Evolutionary conservation across 2,888 invertebrate genomes (phyloP).

Genomic region (Malthinus flaveolus): DNA sequence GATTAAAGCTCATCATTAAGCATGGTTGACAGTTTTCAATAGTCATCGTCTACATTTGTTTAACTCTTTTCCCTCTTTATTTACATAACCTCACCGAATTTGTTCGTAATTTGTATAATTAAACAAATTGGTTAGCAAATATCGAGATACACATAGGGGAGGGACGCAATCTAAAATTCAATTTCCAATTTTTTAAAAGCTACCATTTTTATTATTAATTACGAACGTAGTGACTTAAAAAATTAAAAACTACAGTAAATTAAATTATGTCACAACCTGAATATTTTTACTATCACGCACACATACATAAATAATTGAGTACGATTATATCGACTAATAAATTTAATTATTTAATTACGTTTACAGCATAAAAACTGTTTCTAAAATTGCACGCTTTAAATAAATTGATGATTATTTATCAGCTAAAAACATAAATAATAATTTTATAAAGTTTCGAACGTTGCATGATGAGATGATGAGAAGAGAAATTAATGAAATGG

Average conservation of each 20-base stretch:
- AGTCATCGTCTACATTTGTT: too few relatives aligned
- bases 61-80: too few relatives aligned
- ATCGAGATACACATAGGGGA: too few relatives aligned
- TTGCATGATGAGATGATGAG: too few relatives aligned
- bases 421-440: too few relatives aligned
- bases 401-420: conserved; percentile 3
- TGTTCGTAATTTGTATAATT: too few relatives aligned
- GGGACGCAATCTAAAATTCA: too few relatives aligned
- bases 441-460: too few relatives aligned
- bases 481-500: too few relatives aligned
- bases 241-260: background rate
- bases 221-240: background rate
- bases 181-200: too few relatives aligned
- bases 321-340: conserved; percentile 1
- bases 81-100: too few relatives aligned
- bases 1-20: background rate
- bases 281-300: conserved; percentile 6
- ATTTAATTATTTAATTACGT: conserved; percentile 2
- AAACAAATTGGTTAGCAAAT: too few relatives aligned
- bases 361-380: background rate
- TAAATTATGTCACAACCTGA: conserved; percentile 2
- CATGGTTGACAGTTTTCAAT: background rate
- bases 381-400: background rate
- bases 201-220: background rate
- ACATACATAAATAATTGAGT: conserved; percentile 2